phyloP scores from a whole-genome alignment of 1,140 invertebrate species.

The Lanistes nyassanus region DNA sequence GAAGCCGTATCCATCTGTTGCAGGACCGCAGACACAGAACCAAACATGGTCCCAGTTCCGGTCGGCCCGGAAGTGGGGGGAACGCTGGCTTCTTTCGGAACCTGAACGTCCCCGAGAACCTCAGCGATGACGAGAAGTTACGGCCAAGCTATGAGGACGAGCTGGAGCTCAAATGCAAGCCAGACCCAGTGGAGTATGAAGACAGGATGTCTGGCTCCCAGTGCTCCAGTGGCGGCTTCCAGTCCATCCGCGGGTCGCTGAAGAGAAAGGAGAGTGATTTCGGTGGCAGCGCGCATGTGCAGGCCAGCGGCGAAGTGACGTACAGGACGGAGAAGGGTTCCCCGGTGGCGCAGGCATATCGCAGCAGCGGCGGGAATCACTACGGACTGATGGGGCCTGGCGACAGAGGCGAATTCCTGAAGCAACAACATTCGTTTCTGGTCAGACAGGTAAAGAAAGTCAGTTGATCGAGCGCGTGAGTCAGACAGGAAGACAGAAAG shows the following conservation, averaged over 20 bases:
- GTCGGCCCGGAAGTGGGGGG: not conserved
- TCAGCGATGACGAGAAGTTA: constrained; percentile 29
- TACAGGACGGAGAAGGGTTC: constrained; percentile 13
- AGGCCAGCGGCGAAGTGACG: not conserved
- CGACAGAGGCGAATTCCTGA: constrained; percentile 1
- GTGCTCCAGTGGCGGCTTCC: constrained; percentile 3
- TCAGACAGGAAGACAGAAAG: too few relatives aligned
- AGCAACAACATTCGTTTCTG: constrained; percentile 15
- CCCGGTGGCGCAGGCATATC: constrained; percentile 19
- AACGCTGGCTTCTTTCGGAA: constrained; percentile 19
- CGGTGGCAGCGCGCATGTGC: not conserved
- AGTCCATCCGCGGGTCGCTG: not conserved
- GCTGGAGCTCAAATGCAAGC: not conserved
- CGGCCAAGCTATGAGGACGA: constrained; percentile 5
- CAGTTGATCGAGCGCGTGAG: not conserved
- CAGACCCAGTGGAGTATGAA: too few relatives aligned
- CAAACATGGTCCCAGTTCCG: constrained; percentile 2
- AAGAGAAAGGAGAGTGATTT: not conserved
- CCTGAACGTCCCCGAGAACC: not conserved
- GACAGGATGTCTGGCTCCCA: not conserved
- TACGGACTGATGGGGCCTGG: not conserved
- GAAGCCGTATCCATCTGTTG: not conserved
- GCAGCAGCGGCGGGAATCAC: constrained; percentile 1
- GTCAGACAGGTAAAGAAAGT: constrained; percentile 5
- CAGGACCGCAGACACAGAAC: constrained; percentile 1